A percentile compares a stretch with the other conserved stretches of the same genome.
Evolutionary conservation across 2,113 vertebrate species (phyloP).

Genomic region (Anguilla rostrata): DNA sequence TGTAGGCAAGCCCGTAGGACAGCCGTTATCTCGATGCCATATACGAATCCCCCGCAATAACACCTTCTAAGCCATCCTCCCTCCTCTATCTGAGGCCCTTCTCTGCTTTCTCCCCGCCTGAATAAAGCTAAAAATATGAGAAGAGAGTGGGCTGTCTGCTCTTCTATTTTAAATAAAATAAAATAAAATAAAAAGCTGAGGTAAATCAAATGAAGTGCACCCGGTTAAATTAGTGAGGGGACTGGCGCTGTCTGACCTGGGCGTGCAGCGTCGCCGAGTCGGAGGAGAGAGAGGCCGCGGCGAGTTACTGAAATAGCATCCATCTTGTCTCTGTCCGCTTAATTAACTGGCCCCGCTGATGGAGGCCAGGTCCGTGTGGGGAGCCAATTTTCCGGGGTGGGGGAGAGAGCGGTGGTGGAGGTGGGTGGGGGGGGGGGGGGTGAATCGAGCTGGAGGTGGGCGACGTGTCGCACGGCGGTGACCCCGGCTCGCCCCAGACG

Average conservation of each 20-base stretch:
- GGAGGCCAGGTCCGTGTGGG: background rate
- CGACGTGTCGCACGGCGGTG: background rate
- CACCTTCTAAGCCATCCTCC: too few species aligned
- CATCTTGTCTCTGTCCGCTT: background rate
- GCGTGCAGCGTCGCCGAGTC: background rate
- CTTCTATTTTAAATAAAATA: too few species aligned
- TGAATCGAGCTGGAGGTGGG: background rate
- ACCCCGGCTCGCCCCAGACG: background rate
- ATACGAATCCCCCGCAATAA: too few species aligned
- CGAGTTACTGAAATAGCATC: background rate
- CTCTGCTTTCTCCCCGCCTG: too few species aligned
- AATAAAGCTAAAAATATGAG: too few species aligned
- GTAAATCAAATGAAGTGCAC: background rate
- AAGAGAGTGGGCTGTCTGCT: too few species aligned
- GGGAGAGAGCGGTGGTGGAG: too few species aligned
- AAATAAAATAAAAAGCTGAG: background rate
- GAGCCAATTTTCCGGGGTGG: background rate
- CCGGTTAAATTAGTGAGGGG: background rate
- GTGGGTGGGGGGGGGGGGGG: background rate
- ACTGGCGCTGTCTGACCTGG: too few species aligned
- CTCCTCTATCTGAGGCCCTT: too few species aligned
- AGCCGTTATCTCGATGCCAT: too few species aligned
- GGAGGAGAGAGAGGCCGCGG: background rate
- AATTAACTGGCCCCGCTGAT: conserved; percentile 7
- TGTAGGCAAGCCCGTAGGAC: too few species aligned